Conservation (phyloP, 2,888 invertebrate species). For the Pyrocoelia pectoralis region DNA sequence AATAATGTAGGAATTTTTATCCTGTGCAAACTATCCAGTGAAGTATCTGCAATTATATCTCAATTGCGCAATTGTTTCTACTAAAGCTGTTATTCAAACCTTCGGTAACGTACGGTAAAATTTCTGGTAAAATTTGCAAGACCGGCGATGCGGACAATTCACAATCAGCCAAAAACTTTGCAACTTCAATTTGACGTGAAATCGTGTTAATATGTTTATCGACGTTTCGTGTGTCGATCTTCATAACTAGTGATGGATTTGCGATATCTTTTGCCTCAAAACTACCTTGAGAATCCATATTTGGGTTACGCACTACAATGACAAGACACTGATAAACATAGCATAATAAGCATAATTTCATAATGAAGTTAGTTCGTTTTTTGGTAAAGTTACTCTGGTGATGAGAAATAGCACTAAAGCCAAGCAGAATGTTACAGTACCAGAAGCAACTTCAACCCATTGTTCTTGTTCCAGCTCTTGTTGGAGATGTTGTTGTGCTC, state of each 20-base stretch:
- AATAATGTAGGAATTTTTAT: constrained; percentile 73
- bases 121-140: constrained; percentile 48
- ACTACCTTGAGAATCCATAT: constrained; percentile 32
- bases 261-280: constrained; percentile 60
- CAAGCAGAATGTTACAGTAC: no score
- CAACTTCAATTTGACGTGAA: constrained; percentile 81
- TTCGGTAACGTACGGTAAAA: constrained; percentile 43
- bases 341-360: not conserved
- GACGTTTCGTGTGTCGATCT: constrained; percentile 75
- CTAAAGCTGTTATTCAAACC: no score
- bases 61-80: not conserved
- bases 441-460: constrained; percentile 62
- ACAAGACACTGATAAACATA: no score
- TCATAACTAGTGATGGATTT: constrained; percentile 70
- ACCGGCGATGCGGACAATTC: constrained; percentile 65
- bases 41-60: constrained; percentile 18
- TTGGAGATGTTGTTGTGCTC: constrained; percentile 72
- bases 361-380: no score
- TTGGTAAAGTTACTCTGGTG: no score
- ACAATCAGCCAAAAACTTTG: constrained; percentile 73
- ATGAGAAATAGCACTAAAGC: no score
- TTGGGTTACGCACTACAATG: constrained; percentile 29
- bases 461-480: constrained; percentile 66
- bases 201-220: constrained; percentile 82
- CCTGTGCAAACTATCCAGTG: constrained; percentile 22